Conservation (phyloP, 2,113 vertebrate species). For the Passerina amoena region DNA sequence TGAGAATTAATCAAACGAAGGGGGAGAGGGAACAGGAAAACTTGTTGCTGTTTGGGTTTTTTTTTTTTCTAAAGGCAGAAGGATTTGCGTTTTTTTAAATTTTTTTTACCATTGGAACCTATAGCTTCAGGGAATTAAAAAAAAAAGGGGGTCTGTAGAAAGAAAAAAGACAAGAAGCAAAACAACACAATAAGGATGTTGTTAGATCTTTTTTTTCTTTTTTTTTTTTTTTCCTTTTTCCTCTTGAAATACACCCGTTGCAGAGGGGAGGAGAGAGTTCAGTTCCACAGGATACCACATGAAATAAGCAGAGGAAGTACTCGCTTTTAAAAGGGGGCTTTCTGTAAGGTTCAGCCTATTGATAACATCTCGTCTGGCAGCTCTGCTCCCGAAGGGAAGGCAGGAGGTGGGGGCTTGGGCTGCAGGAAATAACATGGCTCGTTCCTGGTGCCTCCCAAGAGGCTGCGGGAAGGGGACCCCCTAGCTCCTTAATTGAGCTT, state of each 20-base stretch:
- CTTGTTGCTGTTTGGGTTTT: neutral
- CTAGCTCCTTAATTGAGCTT: neutral
- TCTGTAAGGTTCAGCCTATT: constrained; percentile 62
- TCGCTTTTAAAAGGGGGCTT: constrained; percentile 71
- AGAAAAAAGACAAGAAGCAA: neutral
- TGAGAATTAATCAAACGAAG: constrained; percentile 66
- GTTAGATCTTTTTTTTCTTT: neutral
- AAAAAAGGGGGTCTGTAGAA: neutral
- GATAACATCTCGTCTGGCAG: constrained; percentile 80
- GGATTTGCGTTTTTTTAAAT: fast-evolving
- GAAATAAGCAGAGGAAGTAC: constrained; percentile 77
- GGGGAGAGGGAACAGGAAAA: neutral
- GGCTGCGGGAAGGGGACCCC: neutral
- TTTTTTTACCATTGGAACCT: neutral
- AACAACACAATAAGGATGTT: constrained; percentile 59
- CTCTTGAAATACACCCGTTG: neutral
- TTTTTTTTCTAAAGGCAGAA: neutral
- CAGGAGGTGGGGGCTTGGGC: constrained; percentile 4
- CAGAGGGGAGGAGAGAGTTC: constrained; percentile 29
- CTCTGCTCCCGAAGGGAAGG: constrained; percentile 63
- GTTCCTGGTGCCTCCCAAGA: neutral
- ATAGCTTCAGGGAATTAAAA: neutral
- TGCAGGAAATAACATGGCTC: constrained; percentile 60
- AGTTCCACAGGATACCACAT: constrained; percentile 70
- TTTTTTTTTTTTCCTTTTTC: constrained; percentile 27